Evolutionary conservation across 2,797 vertebrate species (phyloP).

Genomic region (Pangasius krempfi): DNA sequence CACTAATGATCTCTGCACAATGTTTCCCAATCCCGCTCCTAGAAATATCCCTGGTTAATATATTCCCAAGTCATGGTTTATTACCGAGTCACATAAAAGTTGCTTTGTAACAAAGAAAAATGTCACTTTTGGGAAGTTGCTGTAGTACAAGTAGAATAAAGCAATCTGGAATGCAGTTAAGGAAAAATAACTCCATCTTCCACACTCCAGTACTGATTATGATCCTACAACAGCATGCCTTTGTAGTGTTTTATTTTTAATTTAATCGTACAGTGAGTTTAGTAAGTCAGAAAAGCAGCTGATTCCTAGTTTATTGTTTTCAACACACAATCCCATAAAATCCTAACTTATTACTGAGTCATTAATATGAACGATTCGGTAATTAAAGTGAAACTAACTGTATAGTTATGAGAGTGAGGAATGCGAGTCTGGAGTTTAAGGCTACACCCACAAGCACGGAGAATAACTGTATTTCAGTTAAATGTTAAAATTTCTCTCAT

Average conservation of each 20-base stretch:
- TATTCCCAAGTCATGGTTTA: background rate
- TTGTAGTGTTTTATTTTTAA: background rate
- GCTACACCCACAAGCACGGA: background rate
- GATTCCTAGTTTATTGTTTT: background rate
- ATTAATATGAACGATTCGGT: background rate
- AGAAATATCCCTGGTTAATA: background rate
- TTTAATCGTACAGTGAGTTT: background rate
- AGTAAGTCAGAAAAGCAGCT: background rate
- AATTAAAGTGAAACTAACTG: background rate
- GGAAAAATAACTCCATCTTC: background rate
- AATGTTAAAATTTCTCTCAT: background rate
- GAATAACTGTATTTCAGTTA: background rate
- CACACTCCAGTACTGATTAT: background rate
- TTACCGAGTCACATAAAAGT: no score
- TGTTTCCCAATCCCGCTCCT: background rate
- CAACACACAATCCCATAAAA: background rate
- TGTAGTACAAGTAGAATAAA: constrained; percentile 3
- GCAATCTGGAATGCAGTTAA: background rate
- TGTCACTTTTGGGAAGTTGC: background rate
- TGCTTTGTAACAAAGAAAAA: background rate
- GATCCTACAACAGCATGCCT: background rate
- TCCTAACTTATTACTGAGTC: background rate
- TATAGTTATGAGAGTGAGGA: background rate
- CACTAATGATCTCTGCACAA: background rate
- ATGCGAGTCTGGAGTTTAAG: background rate